phyloP scores from a whole-genome alignment of 2,113 vertebrate species.

The Corythoichthys haematopterus region DNA sequence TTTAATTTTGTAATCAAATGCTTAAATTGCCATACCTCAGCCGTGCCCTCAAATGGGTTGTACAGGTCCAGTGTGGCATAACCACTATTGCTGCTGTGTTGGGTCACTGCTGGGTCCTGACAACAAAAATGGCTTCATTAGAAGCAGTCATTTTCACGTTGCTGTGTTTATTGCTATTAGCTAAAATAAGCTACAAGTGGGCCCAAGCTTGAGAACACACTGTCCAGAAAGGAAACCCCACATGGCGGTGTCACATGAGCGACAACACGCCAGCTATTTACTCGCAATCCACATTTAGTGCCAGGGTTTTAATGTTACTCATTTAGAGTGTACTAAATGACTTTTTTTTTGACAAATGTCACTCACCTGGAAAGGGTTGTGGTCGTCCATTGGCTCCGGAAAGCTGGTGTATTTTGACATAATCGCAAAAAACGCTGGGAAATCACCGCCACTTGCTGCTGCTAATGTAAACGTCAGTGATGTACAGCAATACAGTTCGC shows the following conservation, averaged over 20 bases:
- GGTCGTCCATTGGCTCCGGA: conserved; percentile 63
- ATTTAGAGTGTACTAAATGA: neutral
- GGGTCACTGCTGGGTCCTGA: conserved; percentile 84
- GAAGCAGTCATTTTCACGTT: neutral
- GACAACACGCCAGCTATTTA: conserved; percentile 39
- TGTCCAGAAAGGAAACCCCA: conserved; percentile 8
- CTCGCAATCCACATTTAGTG: conserved; percentile 1
- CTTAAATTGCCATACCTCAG: conserved; percentile 58
- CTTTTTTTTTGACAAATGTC: neutral
- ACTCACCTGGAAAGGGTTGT: conserved; percentile 76
- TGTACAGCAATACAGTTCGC: neutral
- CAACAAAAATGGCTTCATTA: conserved; percentile 1
- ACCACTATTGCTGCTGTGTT: conserved; percentile 76
- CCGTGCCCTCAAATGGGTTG: conserved; percentile 84
- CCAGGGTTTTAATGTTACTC: neutral
- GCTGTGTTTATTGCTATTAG: neutral
- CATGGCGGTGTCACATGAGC: conserved; percentile 49
- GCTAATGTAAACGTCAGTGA: neutral
- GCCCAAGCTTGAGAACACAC: neutral
- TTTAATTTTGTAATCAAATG: neutral
- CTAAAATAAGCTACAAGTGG: conserved; percentile 25
- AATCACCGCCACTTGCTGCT: conserved; percentile 11
- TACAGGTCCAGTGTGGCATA: conserved; percentile 86
- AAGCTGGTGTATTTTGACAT: conserved; percentile 74
- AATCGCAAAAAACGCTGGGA: neutral